phyloP scores from a whole-genome alignment of 2,888 invertebrate species.

The Tholera decimalis region DNA sequence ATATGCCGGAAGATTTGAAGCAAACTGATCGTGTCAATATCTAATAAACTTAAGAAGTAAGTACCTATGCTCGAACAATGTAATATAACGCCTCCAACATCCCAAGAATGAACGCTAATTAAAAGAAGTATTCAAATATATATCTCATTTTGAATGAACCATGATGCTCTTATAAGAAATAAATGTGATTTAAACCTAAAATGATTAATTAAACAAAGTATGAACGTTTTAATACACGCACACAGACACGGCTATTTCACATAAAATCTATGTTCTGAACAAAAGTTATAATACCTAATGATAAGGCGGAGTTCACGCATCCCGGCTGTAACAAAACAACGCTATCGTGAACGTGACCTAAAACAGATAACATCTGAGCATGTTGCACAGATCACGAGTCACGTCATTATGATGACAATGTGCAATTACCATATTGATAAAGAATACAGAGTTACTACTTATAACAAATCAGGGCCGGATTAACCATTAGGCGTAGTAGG shows the following conservation, averaged over 20 bases:
- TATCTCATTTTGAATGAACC: too few relatives aligned
- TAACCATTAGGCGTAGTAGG: too few relatives aligned
- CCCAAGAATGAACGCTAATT: too few relatives aligned
- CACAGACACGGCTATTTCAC: conserved; percentile 18
- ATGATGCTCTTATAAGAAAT: too few relatives aligned
- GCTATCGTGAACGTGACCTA: conserved; percentile 52
- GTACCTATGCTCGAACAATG: too few relatives aligned
- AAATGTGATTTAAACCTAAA: too few relatives aligned
- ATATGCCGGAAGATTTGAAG: too few relatives aligned
- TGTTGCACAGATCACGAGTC: conserved; percentile 46
- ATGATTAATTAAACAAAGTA: neutral
- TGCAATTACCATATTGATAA: conserved; percentile 6
- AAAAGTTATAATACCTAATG: conserved; percentile 46
- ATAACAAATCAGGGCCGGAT: too few relatives aligned
- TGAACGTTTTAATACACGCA: neutral
- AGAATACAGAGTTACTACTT: neutral
- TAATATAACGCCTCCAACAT: too few relatives aligned
- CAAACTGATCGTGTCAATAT: too few relatives aligned
- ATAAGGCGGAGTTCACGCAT: conserved; percentile 55
- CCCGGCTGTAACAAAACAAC: conserved; percentile 39
- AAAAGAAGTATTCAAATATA: too few relatives aligned
- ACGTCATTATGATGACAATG: conserved; percentile 42
- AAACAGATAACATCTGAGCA: conserved; percentile 41
- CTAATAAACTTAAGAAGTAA: too few relatives aligned
- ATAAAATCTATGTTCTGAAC: conserved; percentile 25